These are phyloP conservation scores for Microtus ochrogaster DNA, from an alignment of 2,113 vertebrate genomes.

Conservation along the genomic window DNA sequence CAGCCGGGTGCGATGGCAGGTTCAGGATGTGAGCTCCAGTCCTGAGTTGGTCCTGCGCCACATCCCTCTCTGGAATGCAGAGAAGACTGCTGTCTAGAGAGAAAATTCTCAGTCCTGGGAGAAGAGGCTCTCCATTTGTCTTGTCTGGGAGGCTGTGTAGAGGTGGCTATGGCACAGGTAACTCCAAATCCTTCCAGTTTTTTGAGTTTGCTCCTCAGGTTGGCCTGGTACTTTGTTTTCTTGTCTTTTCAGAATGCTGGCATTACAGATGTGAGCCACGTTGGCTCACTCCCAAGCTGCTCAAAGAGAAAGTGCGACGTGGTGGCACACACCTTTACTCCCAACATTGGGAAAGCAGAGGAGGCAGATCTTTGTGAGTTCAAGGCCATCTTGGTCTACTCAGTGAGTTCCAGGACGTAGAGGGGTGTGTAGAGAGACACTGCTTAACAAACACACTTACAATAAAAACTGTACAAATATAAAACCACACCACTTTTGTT, in stretches of 20 bases:
- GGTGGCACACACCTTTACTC: fast-evolving
- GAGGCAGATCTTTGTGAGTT: not conserved
- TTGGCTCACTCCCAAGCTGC: not conserved
- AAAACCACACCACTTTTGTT: not conserved
- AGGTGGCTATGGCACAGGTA: not conserved
- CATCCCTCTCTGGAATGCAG: not conserved
- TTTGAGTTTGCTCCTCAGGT: not conserved
- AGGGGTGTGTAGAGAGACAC: not conserved
- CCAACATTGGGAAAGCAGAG: not conserved
- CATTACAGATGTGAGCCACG: not conserved
- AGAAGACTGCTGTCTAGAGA: too few species aligned
- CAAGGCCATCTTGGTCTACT: not conserved
- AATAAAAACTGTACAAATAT: too few species aligned
- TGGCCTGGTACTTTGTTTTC: not conserved
- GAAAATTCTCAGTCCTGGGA: not conserved
- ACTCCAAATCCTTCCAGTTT: not conserved
- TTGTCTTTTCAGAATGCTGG: not conserved
- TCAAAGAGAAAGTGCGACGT: not conserved
- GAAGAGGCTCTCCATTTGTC: fast-evolving
- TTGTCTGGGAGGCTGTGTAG: too few species aligned
- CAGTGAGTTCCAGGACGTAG: not conserved
- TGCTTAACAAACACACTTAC: too few species aligned
- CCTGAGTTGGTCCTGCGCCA: not conserved
- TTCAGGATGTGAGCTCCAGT: not conserved
- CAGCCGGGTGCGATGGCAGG: fast-evolving